These are phyloP conservation scores for Calypte anna DNA, from an alignment of 2,113 vertebrate genomes.

Conservation along the genomic window DNA sequence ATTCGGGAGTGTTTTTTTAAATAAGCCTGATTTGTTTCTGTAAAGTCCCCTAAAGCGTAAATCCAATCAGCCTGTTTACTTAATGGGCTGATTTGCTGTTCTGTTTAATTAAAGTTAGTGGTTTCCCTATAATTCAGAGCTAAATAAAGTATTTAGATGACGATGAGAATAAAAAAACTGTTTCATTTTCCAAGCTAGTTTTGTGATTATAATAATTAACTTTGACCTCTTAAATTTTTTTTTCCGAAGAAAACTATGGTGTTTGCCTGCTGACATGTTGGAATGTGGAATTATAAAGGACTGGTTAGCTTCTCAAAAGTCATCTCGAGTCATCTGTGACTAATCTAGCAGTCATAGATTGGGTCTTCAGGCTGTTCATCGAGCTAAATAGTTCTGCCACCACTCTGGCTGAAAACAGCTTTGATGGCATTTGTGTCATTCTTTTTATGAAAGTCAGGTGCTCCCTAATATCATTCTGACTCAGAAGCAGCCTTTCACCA, in stretches of 20 bases:
- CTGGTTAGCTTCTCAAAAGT: neutral
- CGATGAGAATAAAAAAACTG: neutral
- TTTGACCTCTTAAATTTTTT: neutral
- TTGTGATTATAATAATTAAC: neutral
- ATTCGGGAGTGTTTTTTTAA: accelerated
- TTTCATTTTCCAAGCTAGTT: neutral
- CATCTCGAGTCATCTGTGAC: neutral
- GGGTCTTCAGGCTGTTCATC: neutral
- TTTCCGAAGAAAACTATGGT: accelerated
- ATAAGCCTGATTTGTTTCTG: neutral
- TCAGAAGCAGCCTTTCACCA: neutral
- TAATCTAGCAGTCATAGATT: neutral
- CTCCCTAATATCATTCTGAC: neutral
- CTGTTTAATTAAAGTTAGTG: neutral
- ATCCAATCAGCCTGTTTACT: neutral
- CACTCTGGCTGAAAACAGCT: neutral
- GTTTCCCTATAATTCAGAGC: neutral
- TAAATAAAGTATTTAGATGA: neutral
- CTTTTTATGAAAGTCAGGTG: neutral
- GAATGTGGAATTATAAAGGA: neutral
- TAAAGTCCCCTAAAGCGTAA: accelerated
- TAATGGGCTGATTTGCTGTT: neutral
- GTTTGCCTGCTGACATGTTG: neutral
- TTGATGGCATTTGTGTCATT: neutral
- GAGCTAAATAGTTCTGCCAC: neutral